These are phyloP conservation scores for Oscheius onirici DNA, from an alignment of 2,888 invertebrate species.

Conservation along the genomic window DNA sequence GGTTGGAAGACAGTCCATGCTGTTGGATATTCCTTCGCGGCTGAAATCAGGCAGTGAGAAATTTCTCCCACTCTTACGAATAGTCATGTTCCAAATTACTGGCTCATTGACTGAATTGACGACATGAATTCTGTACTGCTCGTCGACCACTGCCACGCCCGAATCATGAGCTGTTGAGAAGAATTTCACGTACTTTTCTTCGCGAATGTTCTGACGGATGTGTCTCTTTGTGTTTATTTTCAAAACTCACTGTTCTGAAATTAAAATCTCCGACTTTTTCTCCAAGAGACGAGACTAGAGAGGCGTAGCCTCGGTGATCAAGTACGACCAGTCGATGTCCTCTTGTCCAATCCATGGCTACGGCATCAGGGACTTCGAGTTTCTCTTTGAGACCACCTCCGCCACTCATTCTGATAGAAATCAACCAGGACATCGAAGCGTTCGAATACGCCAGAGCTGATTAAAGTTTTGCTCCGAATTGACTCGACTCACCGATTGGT, in stretches of 20 bases:
- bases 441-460: constrained; percentile 38
- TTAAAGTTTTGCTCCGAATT: neutral
- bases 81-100: constrained; percentile 51
- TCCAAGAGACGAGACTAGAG: constrained; percentile 42
- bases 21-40: constrained; percentile 39
- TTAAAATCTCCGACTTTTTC: constrained; percentile 43
- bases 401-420: constrained; percentile 43
- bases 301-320: constrained; percentile 37
- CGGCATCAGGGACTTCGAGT: constrained; percentile 40
- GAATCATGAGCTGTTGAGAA: constrained; percentile 40
- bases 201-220: constrained; percentile 27
- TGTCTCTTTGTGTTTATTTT: neutral
- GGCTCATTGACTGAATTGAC: constrained; percentile 56
- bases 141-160: constrained; percentile 56
- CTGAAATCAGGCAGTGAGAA: constrained; percentile 10
- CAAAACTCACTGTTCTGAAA: constrained; percentile 34
- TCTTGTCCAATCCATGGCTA: constrained; percentile 52
- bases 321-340: constrained; percentile 51
- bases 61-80: constrained; percentile 33
- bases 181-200: constrained; percentile 21
- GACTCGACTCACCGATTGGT: constrained; percentile 45
- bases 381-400: constrained; percentile 42
- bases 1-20: constrained; percentile 53
- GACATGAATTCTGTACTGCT: constrained; percentile 47
- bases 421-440: constrained; percentile 36